Conservation (phyloP, 2,113 vertebrate species). For the Mungos mungo region DNA sequence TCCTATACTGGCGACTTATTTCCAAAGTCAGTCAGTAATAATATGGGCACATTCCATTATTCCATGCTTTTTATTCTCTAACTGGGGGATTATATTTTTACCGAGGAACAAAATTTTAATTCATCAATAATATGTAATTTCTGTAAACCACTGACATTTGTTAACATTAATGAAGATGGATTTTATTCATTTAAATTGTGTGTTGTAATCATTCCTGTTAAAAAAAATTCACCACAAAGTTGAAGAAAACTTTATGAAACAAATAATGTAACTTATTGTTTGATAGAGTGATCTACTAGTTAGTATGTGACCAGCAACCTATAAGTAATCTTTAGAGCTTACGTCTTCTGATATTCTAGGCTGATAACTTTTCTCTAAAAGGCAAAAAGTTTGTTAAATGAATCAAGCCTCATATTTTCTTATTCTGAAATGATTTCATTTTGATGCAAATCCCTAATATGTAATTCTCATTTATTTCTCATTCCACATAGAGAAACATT, state of each 20-base stretch:
- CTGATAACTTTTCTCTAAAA: not conserved
- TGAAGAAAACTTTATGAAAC: not conserved
- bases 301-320: not conserved
- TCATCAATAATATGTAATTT: slow-evolving; percentile 4
- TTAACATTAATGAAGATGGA: not conserved
- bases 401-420: not conserved
- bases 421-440: slow-evolving; percentile 10
- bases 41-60: not conserved
- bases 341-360: not conserved
- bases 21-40: not conserved
- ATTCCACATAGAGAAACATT: not conserved
- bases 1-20: not conserved
- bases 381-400: not conserved
- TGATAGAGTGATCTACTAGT: not conserved
- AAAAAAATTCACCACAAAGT: slow-evolving; percentile 26
- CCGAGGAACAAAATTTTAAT: slow-evolving; percentile 11
- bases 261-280: not conserved
- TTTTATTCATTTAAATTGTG: not conserved
- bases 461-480: slow-evolving; percentile 11
- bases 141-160: not conserved
- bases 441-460: not conserved
- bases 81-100: not conserved
- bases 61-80: not conserved
- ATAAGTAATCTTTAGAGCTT: not conserved
- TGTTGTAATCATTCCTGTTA: not conserved